A percentile compares a stretch with the other conserved stretches of the same genome.
phyloP scores from a whole-genome alignment of 2,113 vertebrate species.

The Tylochromis polylepis region DNA sequence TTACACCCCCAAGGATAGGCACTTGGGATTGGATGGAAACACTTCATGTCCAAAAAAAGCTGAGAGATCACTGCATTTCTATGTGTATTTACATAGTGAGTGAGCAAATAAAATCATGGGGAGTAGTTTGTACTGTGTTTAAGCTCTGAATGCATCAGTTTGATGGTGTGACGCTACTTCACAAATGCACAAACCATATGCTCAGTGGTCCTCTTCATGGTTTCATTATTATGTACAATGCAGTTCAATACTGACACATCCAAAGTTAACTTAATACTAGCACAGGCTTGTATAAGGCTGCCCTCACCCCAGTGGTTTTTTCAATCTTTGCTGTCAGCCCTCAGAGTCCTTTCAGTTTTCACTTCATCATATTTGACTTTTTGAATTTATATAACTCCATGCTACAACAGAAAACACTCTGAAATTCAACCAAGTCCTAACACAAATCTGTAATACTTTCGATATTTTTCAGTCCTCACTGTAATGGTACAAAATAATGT shows the following conservation, averaged over 20 bases:
- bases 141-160: background rate
- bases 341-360: background rate
- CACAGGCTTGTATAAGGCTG: background rate
- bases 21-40: constrained; percentile 1
- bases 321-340: background rate
- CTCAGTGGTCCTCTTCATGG: background rate
- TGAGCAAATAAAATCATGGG: background rate
- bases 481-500: background rate
- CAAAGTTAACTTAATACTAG: background rate
- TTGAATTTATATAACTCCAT: background rate
- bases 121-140: background rate
- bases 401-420: background rate
- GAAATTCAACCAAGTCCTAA: background rate
- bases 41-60: background rate
- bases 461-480: background rate
- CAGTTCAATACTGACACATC: background rate
- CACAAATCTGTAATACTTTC: background rate
- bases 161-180: background rate
- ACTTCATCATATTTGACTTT: background rate
- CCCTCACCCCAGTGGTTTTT: background rate
- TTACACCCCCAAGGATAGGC: constrained; percentile 30
- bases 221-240: background rate
- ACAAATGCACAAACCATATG: background rate
- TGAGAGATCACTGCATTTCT: background rate
- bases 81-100: background rate